Percentiles rank a stretch among this genome's conserved stretches.
Conservation (phyloP, 2,797 vertebrate genomes). For the Synaphobranchus kaupii region DNA sequence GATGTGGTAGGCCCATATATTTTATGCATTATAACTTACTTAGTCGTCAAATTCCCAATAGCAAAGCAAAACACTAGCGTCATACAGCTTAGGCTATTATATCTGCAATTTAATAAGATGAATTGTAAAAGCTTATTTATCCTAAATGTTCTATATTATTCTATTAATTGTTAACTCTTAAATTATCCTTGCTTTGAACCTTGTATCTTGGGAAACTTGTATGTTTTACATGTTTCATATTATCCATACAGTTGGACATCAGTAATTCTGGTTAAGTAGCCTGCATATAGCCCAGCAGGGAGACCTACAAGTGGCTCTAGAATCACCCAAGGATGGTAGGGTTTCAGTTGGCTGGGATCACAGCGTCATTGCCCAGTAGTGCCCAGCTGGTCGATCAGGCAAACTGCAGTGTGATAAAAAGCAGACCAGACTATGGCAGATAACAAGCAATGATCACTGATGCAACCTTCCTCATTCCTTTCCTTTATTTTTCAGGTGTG, state of each 20-base stretch:
- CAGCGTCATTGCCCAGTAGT: background rate
- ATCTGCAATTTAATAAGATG: background rate
- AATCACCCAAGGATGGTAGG: background rate
- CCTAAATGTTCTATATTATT: background rate
- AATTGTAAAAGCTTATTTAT: background rate
- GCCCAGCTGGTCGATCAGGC: too few relatives aligned
- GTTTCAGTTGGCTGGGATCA: background rate
- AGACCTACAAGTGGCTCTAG: background rate
- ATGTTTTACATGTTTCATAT: background rate
- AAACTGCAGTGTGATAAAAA: background rate
- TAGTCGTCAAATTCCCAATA: background rate
- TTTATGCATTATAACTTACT: background rate
- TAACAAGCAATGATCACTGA: background rate
- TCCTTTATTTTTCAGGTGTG: conserved; percentile 82
- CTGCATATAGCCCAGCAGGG: background rate
- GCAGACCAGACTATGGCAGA: too few relatives aligned
- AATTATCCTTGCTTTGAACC: background rate
- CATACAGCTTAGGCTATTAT: background rate
- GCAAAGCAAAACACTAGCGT: background rate
- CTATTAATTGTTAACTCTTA: background rate
- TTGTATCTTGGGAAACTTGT: background rate
- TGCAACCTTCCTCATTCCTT: background rate
- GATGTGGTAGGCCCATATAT: background rate
- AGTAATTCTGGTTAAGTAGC: background rate
- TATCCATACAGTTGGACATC: background rate